Evolutionary conservation across 2,888 invertebrate species (phyloP), one percentile per base, ranked within the genome.

Genomic region (Ichneumoninae sp.): DNA sequence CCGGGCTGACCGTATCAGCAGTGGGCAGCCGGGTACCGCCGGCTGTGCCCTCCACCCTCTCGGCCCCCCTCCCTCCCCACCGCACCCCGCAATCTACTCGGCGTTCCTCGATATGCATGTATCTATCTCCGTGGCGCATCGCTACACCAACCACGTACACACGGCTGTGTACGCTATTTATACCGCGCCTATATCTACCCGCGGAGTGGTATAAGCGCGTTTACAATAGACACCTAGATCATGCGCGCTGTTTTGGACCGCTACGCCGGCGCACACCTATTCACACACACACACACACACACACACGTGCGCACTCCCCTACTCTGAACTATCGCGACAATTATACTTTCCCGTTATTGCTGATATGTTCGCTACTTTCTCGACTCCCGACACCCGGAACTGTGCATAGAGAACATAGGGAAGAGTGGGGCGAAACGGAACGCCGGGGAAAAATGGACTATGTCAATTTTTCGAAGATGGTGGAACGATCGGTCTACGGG

Each of bases 1-100:
- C 89, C 92, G 90, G 90, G 92, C 92, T 93, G 93, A 93, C 93
- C 93, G 93, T 93, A 93, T 93, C 93, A 93, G 93, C 91, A 90
- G 89, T 91, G 91, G 90, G 93, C 93, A 93, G 93, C 91, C 93
- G 92, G 90, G 90, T 85, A 85, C 82, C 85, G 79, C 82, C 79
- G 79, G 82, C 71, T 68, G 82, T 60, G 66, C 60, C 66, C 89
- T 89, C 89, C 88, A 88, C 74, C 85, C 73, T 85, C 76, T 65
- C 83, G 69, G 78, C 77, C 68, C 80, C 71, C 79, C 16, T 68
- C 57, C 74, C 68, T 71, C 76, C 73, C 83, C 79, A 86, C 83
- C 81, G 88, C 86, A 88, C 30, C n/a, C 66, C 22, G 57, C 84
- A 75, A 79, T 78, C 74, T 76, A 71, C 60, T 63, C 52, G 65